phyloP scores from a whole-genome alignment of 2,113 vertebrate genomes.

The Cyphomyrus plagiostoma region DNA sequence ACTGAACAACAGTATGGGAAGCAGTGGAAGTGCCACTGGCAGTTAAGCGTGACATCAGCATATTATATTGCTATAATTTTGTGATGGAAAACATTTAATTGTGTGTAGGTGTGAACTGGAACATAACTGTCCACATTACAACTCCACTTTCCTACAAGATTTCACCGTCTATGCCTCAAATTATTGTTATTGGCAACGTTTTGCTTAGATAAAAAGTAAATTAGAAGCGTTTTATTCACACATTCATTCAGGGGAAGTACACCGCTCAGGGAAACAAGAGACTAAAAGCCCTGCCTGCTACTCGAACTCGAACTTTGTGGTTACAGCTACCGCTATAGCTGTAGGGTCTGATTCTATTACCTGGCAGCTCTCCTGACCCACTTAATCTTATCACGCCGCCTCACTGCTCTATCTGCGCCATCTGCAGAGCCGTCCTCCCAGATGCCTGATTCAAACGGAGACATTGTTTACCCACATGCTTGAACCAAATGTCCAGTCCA shows the following conservation, averaged over 20 bases:
- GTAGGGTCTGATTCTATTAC: conserved; percentile 3
- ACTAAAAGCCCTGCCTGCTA: background rate
- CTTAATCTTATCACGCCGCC: background rate
- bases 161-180: background rate
- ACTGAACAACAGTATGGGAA: background rate
- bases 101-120: background rate
- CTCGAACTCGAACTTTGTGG: background rate
- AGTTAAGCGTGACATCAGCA: background rate
- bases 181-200: background rate
- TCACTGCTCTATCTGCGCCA: conserved; percentile 17
- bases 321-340: background rate
- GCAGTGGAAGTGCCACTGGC: background rate
- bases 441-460: conserved; percentile 32
- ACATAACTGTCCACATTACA: background rate
- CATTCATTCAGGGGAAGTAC: background rate
- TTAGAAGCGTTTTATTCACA: background rate
- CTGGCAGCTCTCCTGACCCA: background rate
- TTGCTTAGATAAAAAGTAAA: background rate
- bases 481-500: conserved; percentile 44
- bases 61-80: background rate
- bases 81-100: background rate
- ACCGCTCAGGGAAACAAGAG: background rate
- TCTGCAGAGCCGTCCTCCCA: conserved; percentile 31
- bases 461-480: conserved; percentile 19
- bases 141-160: background rate